These are phyloP conservation scores for Phataginus tetradactyla DNA, from an alignment of 2,797 vertebrate genomes.

Conservation along the genomic window DNA sequence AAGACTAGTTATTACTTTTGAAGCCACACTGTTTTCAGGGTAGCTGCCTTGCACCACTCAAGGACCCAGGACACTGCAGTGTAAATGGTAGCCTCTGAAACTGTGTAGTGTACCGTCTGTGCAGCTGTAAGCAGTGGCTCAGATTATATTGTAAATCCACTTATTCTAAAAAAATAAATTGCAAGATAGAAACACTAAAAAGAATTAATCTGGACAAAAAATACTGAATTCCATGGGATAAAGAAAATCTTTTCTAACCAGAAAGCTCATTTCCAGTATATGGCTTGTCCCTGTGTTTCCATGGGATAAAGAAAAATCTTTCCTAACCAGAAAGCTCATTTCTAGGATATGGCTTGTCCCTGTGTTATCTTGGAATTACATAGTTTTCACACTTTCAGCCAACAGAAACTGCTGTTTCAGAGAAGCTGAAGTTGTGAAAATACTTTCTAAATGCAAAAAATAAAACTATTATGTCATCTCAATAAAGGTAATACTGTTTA, in stretches of 20 bases:
- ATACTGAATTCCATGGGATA: constrained; percentile 43
- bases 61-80: not conserved
- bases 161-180: constrained; percentile 73
- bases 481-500: not conserved
- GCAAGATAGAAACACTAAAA: constrained; percentile 77
- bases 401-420: constrained; percentile 35
- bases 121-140: not conserved
- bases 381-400: constrained; percentile 39
- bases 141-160: constrained; percentile 66
- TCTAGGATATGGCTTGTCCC: constrained; percentile 63
- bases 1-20: not conserved
- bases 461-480: not conserved
- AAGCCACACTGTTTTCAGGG: not conserved
- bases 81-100: not conserved
- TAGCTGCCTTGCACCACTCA: not conserved
- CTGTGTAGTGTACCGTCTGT: not conserved
- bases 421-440: constrained; percentile 6
- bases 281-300: constrained; percentile 62
- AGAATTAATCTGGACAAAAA: constrained; percentile 61
- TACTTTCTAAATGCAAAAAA: not conserved
- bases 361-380: constrained; percentile 20
- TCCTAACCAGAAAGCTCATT: constrained; percentile 70
- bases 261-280: constrained; percentile 61
- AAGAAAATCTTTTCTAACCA: constrained; percentile 79
- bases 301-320: constrained; percentile 75